These are phyloP conservation scores for Agrotis puta DNA, from an alignment of 2,888 invertebrate species.

Conservation along the genomic window DNA sequence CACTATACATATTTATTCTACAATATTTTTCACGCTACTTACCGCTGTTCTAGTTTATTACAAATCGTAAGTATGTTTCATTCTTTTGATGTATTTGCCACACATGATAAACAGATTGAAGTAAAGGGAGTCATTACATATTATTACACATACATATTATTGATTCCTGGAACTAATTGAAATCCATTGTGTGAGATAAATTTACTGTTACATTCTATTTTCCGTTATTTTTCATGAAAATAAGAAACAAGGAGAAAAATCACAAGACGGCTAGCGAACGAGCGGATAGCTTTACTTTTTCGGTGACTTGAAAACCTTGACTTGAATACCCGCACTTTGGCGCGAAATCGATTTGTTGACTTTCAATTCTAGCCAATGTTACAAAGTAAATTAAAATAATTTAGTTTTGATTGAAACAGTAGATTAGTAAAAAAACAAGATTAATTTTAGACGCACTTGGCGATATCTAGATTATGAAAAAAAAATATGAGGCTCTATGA, in stretches of 20 bases:
- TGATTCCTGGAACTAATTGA: constrained; percentile 57
- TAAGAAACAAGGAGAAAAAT: constrained; percentile 82
- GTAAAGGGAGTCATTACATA: constrained; percentile 65
- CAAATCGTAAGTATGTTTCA: constrained; percentile 87
- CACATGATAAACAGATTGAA: constrained; percentile 81
- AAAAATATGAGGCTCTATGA: neutral
- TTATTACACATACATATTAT: constrained; percentile 57
- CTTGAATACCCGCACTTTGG: constrained; percentile 52
- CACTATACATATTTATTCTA: constrained; percentile 65
- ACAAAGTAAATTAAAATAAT: neutral
- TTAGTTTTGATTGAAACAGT: no score
- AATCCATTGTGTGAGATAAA: constrained; percentile 69
- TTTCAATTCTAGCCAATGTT: neutral
- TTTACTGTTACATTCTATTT: constrained; percentile 83
- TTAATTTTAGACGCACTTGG: fast-evolving
- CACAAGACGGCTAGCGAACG: constrained; percentile 79
- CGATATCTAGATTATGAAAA: neutral
- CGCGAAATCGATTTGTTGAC: constrained; percentile 3
- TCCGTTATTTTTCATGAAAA: constrained; percentile 87
- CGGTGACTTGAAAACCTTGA: constrained; percentile 52
- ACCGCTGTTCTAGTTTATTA: constrained; percentile 84
- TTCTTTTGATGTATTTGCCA: constrained; percentile 86
- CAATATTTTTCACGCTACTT: constrained; percentile 76
- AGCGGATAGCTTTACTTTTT: constrained; percentile 71
- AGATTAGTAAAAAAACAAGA: neutral